Base-by-base conservation (phyloP, 2,888 invertebrate genomes). In the Lithosia quadra region DNA sequence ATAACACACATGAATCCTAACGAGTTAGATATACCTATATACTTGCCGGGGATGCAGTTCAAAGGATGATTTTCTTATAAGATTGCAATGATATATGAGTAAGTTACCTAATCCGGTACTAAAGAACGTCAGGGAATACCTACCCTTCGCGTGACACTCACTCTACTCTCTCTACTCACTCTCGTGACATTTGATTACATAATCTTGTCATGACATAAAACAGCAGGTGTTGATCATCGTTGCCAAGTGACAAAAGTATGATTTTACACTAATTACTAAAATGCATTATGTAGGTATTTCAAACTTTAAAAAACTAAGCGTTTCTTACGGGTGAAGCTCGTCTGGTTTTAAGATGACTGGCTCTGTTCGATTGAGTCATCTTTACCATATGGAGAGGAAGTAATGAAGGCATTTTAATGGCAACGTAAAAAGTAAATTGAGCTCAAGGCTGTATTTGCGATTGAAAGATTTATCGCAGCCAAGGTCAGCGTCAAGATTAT, bases 321-420 rank as follows among this genome's bases (percentile, higher is more conserved):
- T 43, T 43, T 43, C 39, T 49, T 49, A n/a, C 1, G 18, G 36
- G 21, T 11, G 9, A 3, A 21, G 22, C 21, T 39, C 22, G 22
- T 49, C 28, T 22, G 62, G 63, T 55, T 69, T 69, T 57, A 57
- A 68, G 68, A 76, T 43, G 9, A 15, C 18, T 64, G 65, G 74
- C 67, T 75, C 49, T 66, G 67, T 64, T 68, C 65, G 74, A 84
- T 82, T 88, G 87, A 89, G 77, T 91, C 88, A 89, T 81, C 78
- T 72, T 61, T 72, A 71, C 85, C 86, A 89, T 82, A 88, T 88
- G 86, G 80, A 87, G 80, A 88, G 89, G 89, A 90, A 87, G 90
- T 80, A 83, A 91, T 91, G 82, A 90, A 90, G 87, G 78, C 81
- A 86, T 88, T 87, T 91, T 89, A 89, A 88, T 88, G 82, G 84